Conservation (phyloP, 2,797 vertebrate species). For the Thamnophis elegans region DNA sequence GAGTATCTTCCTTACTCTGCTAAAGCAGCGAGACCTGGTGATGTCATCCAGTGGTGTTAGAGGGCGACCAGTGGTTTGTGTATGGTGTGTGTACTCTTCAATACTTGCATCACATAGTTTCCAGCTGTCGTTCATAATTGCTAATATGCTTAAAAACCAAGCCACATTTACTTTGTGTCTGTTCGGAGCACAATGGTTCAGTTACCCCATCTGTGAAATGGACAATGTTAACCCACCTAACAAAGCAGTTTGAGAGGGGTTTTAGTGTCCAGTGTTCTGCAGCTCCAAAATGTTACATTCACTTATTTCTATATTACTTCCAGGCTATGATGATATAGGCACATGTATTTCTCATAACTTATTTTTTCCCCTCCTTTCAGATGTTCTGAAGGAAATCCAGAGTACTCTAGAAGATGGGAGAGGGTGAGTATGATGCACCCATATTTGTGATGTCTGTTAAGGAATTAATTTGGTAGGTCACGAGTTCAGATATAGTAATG, state of each 20-base stretch:
- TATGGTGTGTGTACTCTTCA: not conserved
- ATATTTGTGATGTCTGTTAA: not conserved
- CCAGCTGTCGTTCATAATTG: not conserved
- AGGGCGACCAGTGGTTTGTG: too few relatives aligned
- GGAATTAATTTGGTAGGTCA: not conserved
- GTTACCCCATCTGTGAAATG: not conserved
- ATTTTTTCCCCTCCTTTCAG: slow-evolving; percentile 67
- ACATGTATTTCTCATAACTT: slow-evolving; percentile 16
- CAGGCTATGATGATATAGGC: not conserved
- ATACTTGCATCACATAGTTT: not conserved
- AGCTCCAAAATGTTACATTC: not conserved
- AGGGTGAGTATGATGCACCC: slow-evolving; percentile 76
- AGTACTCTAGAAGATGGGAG: slow-evolving; percentile 89
- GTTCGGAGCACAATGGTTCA: not conserved
- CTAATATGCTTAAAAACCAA: not conserved
- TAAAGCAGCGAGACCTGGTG: too few relatives aligned
- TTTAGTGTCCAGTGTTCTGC: not conserved
- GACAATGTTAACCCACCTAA: not conserved
- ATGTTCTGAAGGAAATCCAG: slow-evolving; percentile 94
- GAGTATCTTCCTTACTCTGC: too few relatives aligned
- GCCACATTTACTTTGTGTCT: not conserved
- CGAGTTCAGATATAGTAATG: slow-evolving; percentile 17
- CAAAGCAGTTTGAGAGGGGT: not conserved
- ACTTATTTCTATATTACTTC: not conserved
- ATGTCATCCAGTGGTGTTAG: too few relatives aligned